Base-by-base conservation (phyloP, 2,113 vertebrate genomes). In the Delphinus delphis region DNA sequence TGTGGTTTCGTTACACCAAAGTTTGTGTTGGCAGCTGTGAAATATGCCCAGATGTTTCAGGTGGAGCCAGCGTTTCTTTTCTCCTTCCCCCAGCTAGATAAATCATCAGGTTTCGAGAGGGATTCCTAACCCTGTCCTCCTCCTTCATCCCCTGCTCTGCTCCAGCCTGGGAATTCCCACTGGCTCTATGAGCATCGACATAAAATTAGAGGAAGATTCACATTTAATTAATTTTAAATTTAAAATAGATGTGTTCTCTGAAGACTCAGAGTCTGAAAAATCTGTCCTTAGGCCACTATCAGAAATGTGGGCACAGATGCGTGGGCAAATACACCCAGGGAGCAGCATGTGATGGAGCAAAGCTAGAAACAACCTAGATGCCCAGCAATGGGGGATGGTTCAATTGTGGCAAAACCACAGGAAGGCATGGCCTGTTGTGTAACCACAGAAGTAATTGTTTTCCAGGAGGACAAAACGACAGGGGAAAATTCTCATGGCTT, bases 381-480 rank as follows among this genome's bases (percentile, higher is more conserved):
- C 63, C 70, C 50, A 28, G 2, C 4, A 0, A 0, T 6, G 80
- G 80, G 44, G 63, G 81, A 6, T 14, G 85, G 81, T 17, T 13
- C 33, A 36, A 1, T 6, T 1, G 0, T 0, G 79, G 63, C 80
- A 36, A 70, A 88, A 4, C 74, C 44, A 0, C 58, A 8, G 44
- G 47, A 55, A 15, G 44, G 63, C 60, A 4, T 0, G 4, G 20
- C 41, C 20, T 20, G 0, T 87, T 65, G 90, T 5, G 44, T 63
- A 62, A 55, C 23, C 41, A 1, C 63, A 67, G 87, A 26, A 62
- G 68, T 3, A 3, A 44, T 13, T 93, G 65, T 96, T 70, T 94
- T 93, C 81, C 92, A 76, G 60, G 44, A 55, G 94, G 92, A 88
- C 73, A 88, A 55, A 96, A 77, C 8, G 26, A 60, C 96, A 25